Conservation (phyloP, 2,113 vertebrate genomes). For the Neotoma lepida region DNA sequence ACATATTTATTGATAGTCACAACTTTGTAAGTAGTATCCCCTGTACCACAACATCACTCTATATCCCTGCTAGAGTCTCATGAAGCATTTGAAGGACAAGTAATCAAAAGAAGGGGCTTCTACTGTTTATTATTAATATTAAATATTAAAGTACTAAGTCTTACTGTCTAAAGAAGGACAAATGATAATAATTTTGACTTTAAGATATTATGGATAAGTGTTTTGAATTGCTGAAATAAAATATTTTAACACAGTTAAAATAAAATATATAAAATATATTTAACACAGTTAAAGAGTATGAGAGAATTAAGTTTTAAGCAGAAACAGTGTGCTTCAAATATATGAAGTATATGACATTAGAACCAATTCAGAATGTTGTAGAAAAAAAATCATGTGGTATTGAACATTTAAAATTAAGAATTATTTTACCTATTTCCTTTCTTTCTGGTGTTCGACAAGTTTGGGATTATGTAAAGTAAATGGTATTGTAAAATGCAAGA, state of each 20-base stretch:
- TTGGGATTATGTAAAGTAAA: not conserved
- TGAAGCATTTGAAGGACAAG: not conserved
- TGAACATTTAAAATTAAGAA: not conserved
- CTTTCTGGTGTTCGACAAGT: not conserved
- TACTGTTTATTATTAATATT: not conserved
- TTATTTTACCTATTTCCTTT: not conserved
- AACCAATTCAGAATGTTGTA: not conserved
- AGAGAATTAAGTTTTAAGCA: not conserved
- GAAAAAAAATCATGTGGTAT: not conserved
- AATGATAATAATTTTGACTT: not conserved
- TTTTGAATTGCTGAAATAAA: constrained; percentile 28
- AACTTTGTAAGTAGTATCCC: not conserved
- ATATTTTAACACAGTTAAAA: not conserved
- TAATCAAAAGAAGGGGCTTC: not conserved
- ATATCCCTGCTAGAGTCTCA: not conserved
- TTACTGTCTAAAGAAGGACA: not conserved
- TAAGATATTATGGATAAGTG: not conserved
- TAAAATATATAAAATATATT: not conserved
- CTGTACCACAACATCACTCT: not conserved
- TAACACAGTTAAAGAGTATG: not conserved
- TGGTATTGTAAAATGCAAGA: not conserved
- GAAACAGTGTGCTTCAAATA: not conserved
- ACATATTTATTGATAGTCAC: not conserved
- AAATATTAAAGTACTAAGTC: not conserved
- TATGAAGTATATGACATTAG: not conserved